Evolutionary conservation across 2,888 invertebrate species (phyloP).

Genomic region (Drosophila colorata): DNA sequence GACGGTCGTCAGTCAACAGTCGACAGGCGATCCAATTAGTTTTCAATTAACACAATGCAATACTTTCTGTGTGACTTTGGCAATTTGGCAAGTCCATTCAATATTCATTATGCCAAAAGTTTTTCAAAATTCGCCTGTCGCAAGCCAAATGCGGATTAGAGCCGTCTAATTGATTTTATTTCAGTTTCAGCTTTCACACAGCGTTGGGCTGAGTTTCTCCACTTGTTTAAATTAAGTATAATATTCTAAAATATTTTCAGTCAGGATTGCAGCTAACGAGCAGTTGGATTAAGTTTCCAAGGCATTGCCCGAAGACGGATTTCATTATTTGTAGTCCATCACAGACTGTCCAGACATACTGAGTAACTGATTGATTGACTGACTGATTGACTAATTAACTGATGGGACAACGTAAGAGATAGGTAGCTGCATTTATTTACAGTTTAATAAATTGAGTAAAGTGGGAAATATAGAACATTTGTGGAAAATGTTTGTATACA

Average conservation of each 20-base stretch:
- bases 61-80: constrained; percentile 20
- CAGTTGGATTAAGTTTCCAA: constrained; percentile 1
- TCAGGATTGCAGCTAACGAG: not conserved
- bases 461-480: not conserved
- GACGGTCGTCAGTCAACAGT: too few species aligned
- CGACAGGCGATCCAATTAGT: constrained; percentile 34
- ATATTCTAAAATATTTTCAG: constrained; percentile 8
- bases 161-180: constrained; percentile 18
- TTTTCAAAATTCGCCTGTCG: not conserved
- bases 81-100: constrained; percentile 23
- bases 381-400: not conserved
- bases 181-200: constrained; percentile 2
- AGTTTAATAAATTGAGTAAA: too few species aligned
- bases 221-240: constrained; percentile 1
- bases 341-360: not conserved
- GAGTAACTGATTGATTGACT: not conserved
- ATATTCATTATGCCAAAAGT: constrained; percentile 27
- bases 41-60: constrained; percentile 37
- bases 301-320: not conserved
- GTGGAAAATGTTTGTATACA: too few species aligned
- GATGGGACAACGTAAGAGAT: not conserved
- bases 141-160: constrained; percentile 1
- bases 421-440: not conserved
- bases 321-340: not conserved
- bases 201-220: not conserved